A percentile compares a stretch with the other conserved stretches of the same genome.
phyloP scores from a whole-genome alignment of 2,797 vertebrate species.

The Sebastes steindachneri region DNA sequence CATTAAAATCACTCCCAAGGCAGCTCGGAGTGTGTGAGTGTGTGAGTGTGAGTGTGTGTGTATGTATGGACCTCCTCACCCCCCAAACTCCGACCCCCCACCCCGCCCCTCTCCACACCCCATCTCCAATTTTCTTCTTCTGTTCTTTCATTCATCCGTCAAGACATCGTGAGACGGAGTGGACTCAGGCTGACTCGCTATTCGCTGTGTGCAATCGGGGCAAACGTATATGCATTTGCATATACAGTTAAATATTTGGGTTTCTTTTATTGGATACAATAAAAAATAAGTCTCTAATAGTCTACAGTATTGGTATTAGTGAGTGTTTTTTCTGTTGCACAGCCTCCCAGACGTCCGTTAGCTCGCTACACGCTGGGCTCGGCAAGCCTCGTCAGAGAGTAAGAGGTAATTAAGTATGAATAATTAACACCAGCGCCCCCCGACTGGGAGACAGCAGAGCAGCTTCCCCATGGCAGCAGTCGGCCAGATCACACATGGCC shows the following conservation, averaged over 20 bases:
- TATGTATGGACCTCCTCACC: conserved; percentile 47
- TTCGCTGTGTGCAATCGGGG: conserved; percentile 2
- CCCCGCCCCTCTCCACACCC: conserved; percentile 39
- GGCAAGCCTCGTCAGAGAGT: conserved; percentile 65
- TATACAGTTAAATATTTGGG: conserved; percentile 9
- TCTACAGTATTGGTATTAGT: conserved; percentile 30
- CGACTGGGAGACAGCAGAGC: conserved; percentile 76
- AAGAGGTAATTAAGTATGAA: conserved; percentile 87
- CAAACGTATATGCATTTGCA: conserved; percentile 38
- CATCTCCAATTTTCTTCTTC: conserved; percentile 56
- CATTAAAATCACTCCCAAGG: conserved; percentile 89
- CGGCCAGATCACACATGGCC: conserved; percentile 76
- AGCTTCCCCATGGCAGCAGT: conserved; percentile 77
- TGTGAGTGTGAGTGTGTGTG: conserved; percentile 32
- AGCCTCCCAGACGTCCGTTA: conserved; percentile 64
- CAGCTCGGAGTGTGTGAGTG: conserved; percentile 70
- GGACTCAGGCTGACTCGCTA: conserved; percentile 38
- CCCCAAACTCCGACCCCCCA: conserved; percentile 35
- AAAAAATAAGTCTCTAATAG: not conserved
- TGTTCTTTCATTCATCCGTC: conserved; percentile 63
- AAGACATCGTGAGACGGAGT: conserved; percentile 67
- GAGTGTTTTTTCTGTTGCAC: conserved; percentile 36
- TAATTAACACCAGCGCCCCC: conserved; percentile 84
- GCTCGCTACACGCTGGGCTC: conserved; percentile 59
- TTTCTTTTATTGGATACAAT: conserved; percentile 17